These are phyloP conservation scores for Aviceda subcristata DNA, from an alignment of 2,113 vertebrate genomes.

Conservation along the genomic window DNA sequence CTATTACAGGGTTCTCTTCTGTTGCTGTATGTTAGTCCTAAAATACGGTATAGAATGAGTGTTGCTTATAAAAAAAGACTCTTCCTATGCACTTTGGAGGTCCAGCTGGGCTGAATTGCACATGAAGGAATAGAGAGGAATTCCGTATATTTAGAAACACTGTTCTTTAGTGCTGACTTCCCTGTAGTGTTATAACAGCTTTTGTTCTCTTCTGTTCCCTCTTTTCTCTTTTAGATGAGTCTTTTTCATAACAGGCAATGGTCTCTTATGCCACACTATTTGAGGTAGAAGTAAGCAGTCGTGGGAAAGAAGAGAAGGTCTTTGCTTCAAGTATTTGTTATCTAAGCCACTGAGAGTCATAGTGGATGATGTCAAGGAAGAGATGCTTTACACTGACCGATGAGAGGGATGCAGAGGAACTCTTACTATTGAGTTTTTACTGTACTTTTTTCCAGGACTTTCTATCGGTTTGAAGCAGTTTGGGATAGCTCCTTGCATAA, in stretches of 20 bases:
- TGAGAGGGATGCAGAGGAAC: not conserved
- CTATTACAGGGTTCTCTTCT: not conserved
- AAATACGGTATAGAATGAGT: not conserved
- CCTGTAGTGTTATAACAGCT: not conserved
- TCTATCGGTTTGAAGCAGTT: conserved; percentile 95
- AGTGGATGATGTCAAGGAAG: not conserved
- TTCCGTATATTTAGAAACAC: not conserved
- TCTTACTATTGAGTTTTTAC: not conserved
- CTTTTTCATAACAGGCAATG: not conserved
- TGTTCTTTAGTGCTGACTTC: not conserved
- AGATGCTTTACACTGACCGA: not conserved
- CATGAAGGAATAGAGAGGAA: not conserved
- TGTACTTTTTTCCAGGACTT: conserved; percentile 78
- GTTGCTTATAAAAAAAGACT: not conserved
- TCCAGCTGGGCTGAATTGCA: not conserved
- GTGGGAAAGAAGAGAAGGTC: not conserved
- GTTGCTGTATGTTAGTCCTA: not conserved
- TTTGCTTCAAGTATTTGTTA: not conserved
- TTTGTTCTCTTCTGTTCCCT: not conserved
- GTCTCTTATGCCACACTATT: not conserved
- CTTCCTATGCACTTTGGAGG: not conserved
- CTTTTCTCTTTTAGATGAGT: not conserved
- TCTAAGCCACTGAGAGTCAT: not conserved
- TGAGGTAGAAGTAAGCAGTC: not conserved
- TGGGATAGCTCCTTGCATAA: conserved; percentile 99